These are phyloP conservation scores for Mythimna albipuncta DNA, from an alignment of 2,888 invertebrate genomes.

Conservation along the genomic window DNA sequence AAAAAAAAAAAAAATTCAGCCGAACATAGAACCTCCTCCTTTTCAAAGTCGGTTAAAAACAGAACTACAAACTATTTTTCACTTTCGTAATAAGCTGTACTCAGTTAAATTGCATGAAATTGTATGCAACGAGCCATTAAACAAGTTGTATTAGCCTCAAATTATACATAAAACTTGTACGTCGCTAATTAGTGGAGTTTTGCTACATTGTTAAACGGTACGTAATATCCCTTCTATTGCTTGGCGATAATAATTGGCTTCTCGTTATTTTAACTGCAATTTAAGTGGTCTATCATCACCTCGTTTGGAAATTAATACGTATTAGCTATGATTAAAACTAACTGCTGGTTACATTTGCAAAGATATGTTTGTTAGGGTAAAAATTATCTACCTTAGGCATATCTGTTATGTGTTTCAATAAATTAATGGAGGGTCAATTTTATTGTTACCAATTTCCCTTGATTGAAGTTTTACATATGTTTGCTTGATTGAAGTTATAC, in stretches of 20 bases:
- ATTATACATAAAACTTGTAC: conserved; percentile 67
- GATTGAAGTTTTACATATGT: no score
- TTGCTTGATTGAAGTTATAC: no score
- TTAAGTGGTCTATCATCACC: conserved; percentile 61
- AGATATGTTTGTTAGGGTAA: not conserved
- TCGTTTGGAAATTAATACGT: conserved; percentile 53
- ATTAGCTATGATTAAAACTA: conserved; percentile 43
- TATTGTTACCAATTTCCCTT: no score
- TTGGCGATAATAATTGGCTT: conserved; percentile 62
- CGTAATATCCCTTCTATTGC: conserved; percentile 60
- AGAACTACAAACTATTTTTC: conserved; percentile 51
- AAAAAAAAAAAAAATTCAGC: no score
- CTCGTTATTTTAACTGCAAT: conserved; percentile 57
- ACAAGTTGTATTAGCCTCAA: conserved; percentile 67
- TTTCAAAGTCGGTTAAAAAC: conserved; percentile 12
- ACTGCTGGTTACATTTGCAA: conserved; percentile 22
- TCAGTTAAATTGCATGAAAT: conserved; percentile 70
- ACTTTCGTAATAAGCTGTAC: conserved; percentile 60
- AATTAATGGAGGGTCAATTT: no score
- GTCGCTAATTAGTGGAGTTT: conserved; percentile 68
- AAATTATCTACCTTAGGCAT: not conserved
- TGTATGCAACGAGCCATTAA: conserved; percentile 68
- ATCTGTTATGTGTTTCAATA: no score
- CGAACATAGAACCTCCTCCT: no score
- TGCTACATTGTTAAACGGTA: conserved; percentile 67